A percentile compares a stretch with the other conserved stretches of the same genome.
Conservation (phyloP, 2,113 vertebrate genomes). For the Egretta garzetta region DNA sequence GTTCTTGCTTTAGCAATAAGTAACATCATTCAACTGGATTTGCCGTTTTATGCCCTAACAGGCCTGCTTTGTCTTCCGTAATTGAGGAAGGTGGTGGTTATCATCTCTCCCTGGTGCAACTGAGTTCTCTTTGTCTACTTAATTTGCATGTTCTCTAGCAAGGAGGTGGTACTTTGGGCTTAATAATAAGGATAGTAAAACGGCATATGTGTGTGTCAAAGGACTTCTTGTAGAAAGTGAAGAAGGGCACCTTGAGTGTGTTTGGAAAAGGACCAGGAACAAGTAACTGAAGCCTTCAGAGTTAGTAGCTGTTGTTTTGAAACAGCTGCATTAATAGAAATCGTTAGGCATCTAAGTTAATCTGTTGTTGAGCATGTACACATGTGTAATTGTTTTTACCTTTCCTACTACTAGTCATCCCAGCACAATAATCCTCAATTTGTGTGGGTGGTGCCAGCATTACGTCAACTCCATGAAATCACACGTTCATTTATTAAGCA, state of each 20-base stretch:
- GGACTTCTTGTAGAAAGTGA: background rate
- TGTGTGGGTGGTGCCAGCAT: conserved; percentile 96
- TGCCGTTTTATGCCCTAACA: background rate
- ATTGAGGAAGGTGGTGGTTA: conserved; percentile 46
- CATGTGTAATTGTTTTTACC: conserved; percentile 58
- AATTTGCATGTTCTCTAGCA: conserved; percentile 60
- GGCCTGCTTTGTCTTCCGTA: background rate
- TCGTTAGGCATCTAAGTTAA: background rate
- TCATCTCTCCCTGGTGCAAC: background rate
- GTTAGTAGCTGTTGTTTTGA: background rate
- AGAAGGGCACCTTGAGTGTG: background rate
- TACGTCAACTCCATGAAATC: conserved; percentile 97
- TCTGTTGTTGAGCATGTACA: background rate
- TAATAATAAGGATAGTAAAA: background rate
- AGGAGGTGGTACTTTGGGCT: conserved; percentile 28
- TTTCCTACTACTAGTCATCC: conserved; percentile 83
- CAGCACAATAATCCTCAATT: conserved; percentile 93
- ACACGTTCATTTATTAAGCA: conserved; percentile 98
- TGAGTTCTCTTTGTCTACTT: background rate
- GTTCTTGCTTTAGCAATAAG: background rate
- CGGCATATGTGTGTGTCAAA: background rate
- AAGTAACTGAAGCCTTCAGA: background rate
- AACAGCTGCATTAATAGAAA: background rate
- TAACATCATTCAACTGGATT: background rate
- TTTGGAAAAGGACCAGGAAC: background rate